phyloP scores from a whole-genome alignment of 2,113 vertebrate species.

The Alosa alosa region DNA sequence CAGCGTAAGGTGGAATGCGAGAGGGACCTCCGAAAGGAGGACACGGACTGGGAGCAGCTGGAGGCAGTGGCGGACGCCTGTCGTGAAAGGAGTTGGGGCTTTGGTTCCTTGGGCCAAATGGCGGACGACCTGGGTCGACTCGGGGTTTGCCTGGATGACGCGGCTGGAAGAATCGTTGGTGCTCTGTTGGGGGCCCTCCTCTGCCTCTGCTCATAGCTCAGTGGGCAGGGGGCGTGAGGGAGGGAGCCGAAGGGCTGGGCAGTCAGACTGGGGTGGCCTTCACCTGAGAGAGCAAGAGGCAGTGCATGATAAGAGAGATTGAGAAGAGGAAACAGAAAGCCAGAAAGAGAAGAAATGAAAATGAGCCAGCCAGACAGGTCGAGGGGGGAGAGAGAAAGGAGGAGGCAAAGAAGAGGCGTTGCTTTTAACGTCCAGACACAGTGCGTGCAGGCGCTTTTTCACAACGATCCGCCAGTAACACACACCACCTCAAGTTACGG shows the following conservation, averaged over 20 bases:
- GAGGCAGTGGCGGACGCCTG: neutral
- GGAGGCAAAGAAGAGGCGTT: neutral
- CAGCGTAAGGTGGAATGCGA: constrained; percentile 30
- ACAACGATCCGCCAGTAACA: neutral
- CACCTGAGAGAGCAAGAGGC: neutral
- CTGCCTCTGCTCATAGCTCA: constrained; percentile 83
- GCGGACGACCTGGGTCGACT: constrained; percentile 27
- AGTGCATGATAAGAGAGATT: neutral
- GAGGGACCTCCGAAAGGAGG: neutral
- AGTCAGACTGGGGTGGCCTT: neutral
- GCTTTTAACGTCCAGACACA: neutral
- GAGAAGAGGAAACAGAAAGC: constrained; percentile 43
- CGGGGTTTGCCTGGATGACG: constrained; percentile 53
- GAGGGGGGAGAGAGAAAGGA: neutral
- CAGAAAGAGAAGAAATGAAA: constrained; percentile 3
- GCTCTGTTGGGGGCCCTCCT: constrained; percentile 70
- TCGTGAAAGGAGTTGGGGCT: neutral
- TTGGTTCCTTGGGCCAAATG: constrained; percentile 7
- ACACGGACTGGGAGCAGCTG: constrained; percentile 20
- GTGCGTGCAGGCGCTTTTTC: neutral
- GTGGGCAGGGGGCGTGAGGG: constrained; percentile 57
- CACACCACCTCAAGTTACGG: neutral
- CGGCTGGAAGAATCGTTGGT: constrained; percentile 49
- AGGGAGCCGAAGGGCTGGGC: neutral
- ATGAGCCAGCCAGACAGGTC: neutral